Percentiles rank a stretch among this genome's conserved stretches.
phyloP scores from a whole-genome alignment of 2,797 vertebrate species.

The Pangasius larnaudii region DNA sequence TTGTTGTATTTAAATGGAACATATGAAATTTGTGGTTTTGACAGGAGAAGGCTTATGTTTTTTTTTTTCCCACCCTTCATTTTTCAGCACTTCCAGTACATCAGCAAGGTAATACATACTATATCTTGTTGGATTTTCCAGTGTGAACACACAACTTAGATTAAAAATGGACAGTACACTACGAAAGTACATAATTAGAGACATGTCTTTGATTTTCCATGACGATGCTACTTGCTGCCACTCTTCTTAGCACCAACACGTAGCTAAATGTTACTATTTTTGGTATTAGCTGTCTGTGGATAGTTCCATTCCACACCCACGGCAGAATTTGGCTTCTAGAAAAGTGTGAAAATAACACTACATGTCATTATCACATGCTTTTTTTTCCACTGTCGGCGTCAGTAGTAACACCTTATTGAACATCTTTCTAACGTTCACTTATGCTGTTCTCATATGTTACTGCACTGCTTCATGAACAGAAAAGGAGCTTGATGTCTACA shows the following conservation, averaged over 20 bases:
- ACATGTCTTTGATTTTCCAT: background rate
- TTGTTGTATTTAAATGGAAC: background rate
- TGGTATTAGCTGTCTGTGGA: background rate
- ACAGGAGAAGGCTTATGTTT: background rate
- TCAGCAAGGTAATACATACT: background rate
- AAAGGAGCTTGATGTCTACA: background rate
- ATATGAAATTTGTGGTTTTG: background rate
- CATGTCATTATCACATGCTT: conserved; percentile 40
- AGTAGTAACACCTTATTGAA: conserved; percentile 31
- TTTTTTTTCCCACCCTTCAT: background rate
- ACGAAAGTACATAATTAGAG: background rate
- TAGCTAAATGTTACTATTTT: background rate
- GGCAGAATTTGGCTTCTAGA: background rate
- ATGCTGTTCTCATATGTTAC: background rate
- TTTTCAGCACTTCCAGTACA: background rate
- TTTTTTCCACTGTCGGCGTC: conserved; percentile 6
- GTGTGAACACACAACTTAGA: background rate
- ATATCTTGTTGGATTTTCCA: background rate
- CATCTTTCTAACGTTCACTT: background rate
- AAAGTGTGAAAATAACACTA: conserved; percentile 27
- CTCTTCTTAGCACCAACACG: background rate
- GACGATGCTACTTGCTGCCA: background rate
- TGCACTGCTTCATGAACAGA: background rate
- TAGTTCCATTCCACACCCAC: background rate
- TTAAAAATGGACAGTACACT: background rate